Evolutionary conservation across 2,113 vertebrate genomes (phyloP), one percentile per base, ranked within the genome.

Genomic region (Rana temporaria): DNA sequence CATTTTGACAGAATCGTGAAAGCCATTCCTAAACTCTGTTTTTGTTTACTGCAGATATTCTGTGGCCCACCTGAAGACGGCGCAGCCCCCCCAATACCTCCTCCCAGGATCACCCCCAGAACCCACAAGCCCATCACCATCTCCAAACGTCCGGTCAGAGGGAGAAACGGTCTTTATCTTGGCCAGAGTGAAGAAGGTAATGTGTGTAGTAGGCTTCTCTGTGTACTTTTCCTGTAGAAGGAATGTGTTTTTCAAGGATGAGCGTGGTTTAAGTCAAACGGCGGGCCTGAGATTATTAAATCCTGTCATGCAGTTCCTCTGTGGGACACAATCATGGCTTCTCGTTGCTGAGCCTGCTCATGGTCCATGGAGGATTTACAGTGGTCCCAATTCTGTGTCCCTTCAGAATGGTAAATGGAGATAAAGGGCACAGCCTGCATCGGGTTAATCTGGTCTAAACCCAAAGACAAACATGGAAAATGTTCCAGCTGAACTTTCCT

Each of bases 81-180:
- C 84, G 53, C 87, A 0, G 87, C 91, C 1, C 97, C 96, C 0
- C 97, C 97, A 0, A 85, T 97, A 60, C 98, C 96, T 60, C 97
- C 97, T 18, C 98, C 97, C 6, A 91, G 97, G 76, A 93, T 97
- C 78, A 90, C 93, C 81, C 95, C 95, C 4, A 94, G 97, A 81
- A 95, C 92, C 78, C 95, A 97, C 79, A 98, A 98, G 78, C 97
- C 97, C 87, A 99, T 99, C 91, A 98, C 98, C 14, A 99, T 99
- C 88, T 99, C 98, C 57, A 99, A 98, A 85, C 94, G 96, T 0
- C 95, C 96, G 0, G 87, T 95, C 20, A 92, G 97, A 71, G 92
- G 95, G 87, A 92, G 92, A 83, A 90, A 90, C 0, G 80, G 93
- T 75, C 89, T 97, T 82, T 95, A 92, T 6, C 90, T 91, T 53